These are phyloP conservation scores for Upupa epops DNA, from an alignment of 2,113 vertebrate genomes.

Conservation along the genomic window DNA sequence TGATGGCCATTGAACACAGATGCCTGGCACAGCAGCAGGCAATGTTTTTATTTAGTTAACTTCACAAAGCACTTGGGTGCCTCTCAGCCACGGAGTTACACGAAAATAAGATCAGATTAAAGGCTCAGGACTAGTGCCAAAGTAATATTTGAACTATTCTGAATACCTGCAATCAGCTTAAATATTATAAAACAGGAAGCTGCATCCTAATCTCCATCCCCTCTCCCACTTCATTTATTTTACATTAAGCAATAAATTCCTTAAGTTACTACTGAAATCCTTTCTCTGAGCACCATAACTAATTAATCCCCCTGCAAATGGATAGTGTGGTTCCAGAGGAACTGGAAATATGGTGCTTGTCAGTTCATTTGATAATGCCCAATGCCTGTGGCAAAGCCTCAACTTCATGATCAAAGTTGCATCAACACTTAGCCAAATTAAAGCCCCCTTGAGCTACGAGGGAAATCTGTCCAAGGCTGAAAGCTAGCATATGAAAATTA, in stretches of 20 bases:
- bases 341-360: not conserved
- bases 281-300: constrained; percentile 13
- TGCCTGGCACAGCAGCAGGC: not conserved
- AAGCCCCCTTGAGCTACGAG: not conserved
- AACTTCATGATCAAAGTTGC: not conserved
- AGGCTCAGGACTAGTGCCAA: not conserved
- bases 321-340: not conserved
- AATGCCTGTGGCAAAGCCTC: not conserved
- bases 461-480: not conserved
- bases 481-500: not conserved
- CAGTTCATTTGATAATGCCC: not conserved
- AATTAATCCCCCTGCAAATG: constrained; percentile 34
- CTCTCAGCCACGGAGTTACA: not conserved
- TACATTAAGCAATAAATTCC: constrained; percentile 27
- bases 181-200: not conserved
- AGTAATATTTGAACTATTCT: not conserved
- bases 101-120: not conserved
- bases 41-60: not conserved
- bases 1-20: accelerated
- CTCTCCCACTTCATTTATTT: constrained; percentile 4
- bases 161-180: not conserved
- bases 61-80: not conserved
- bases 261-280: not conserved
- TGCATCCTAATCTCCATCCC: not conserved
- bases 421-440: not conserved